phyloP scores from a whole-genome alignment of 1,140 invertebrate species.

The Asbolus verrucosus region DNA sequence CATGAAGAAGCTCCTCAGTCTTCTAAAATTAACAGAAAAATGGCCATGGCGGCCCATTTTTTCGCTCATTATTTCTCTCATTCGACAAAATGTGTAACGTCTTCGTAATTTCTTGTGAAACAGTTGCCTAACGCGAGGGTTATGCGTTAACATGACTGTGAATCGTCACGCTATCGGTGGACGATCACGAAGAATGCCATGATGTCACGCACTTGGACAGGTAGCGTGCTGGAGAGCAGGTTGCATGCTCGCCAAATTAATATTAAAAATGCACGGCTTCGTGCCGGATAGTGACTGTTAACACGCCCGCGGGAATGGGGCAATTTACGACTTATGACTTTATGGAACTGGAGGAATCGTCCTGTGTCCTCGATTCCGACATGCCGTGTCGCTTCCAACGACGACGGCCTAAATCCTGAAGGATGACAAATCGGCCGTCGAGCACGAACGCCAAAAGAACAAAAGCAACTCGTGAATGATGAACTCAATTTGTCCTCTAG shows the following conservation, averaged over 20 bases:
- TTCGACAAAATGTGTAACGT: no score
- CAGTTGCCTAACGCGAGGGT: constrained; percentile 16
- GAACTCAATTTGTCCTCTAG: not conserved
- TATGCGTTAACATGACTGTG: constrained; percentile 40
- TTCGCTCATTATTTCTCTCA: no score
- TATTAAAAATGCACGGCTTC: constrained; percentile 36
- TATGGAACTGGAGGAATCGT: constrained; percentile 5
- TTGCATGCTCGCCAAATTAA: constrained; percentile 37
- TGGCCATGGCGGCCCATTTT: no score
- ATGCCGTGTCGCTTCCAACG: not conserved
- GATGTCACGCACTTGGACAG: constrained; percentile 41
- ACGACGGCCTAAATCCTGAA: not conserved
- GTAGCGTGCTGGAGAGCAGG: constrained; percentile 22
- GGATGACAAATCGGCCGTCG: not conserved
- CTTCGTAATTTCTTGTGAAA: constrained; percentile 3
- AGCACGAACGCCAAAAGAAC: not conserved
- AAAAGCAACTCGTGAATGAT: not conserved
- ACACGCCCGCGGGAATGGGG: constrained; percentile 19
- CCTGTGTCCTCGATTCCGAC: constrained; percentile 10
- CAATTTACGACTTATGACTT: constrained; percentile 32
- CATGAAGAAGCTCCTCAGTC: constrained; percentile 1
- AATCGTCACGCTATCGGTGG: constrained; percentile 38
- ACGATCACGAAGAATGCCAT: constrained; percentile 40
- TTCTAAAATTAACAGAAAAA: not conserved
- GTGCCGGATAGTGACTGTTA: constrained; percentile 34